A percentile compares a stretch with the other conserved stretches of the same genome.
Evolutionary conservation across 2,888 invertebrate genomes (phyloP).

Genomic region (Tipula unca): DNA sequence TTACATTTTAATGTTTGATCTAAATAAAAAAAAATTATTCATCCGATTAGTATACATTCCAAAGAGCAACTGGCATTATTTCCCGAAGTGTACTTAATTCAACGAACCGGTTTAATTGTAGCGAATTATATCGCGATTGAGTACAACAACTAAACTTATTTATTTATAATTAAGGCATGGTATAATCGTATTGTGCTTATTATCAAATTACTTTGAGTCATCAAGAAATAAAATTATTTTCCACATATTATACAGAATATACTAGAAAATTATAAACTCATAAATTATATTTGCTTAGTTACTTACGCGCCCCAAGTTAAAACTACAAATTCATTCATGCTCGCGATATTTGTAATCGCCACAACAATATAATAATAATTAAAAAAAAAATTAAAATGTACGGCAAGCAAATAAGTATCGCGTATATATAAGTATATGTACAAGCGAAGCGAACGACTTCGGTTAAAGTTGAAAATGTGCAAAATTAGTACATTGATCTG

Average conservation of each 20-base stretch:
- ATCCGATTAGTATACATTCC: too few relatives aligned
- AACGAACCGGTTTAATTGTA: background rate
- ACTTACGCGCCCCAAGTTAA: background rate
- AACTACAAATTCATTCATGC: background rate
- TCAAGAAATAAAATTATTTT: background rate
- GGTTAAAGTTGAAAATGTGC: background rate
- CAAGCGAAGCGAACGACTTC: background rate
- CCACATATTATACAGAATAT: background rate
- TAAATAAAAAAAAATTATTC: too few relatives aligned
- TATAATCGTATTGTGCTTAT: background rate
- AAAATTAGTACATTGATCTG: background rate
- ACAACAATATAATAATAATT: background rate
- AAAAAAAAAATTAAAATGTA: background rate
- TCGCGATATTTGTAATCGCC: background rate
- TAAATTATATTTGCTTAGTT: background rate
- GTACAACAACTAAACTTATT: too few relatives aligned
- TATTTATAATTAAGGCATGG: too few relatives aligned
- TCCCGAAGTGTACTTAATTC: too few relatives aligned
- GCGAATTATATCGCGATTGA: too few relatives aligned
- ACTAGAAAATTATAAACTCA: background rate
- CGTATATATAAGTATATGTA: background rate
- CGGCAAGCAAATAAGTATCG: background rate
- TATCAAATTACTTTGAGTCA: background rate
- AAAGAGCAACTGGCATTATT: too few relatives aligned
- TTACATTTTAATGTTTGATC: too few relatives aligned